Percentiles rank a stretch among this genome's conserved stretches.
These are phyloP conservation scores for Aplidium turbinatum DNA, from an alignment of 23 tunicate genomes.

Conservation along the genomic window DNA sequence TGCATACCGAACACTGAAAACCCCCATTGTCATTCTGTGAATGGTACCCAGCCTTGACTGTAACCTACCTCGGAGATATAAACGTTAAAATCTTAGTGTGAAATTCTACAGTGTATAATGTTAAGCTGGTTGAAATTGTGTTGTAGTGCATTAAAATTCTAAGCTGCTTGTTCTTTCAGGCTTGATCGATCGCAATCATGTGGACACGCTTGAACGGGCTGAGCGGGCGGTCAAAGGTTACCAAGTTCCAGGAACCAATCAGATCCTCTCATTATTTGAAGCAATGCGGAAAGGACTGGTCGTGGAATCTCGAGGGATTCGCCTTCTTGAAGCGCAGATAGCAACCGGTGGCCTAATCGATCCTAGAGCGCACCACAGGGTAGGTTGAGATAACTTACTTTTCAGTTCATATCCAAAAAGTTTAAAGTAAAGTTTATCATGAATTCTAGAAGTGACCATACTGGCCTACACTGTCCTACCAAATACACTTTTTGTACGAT, in stretches of 20 bases:
- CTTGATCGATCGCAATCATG: conserved; percentile 69
- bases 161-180: conserved; percentile 56
- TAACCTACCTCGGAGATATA: no score
- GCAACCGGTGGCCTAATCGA: conserved; percentile 98
- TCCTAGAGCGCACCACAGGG: conserved; percentile 91
- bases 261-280: conserved; percentile 77
- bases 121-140: not conserved
- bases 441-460: no score
- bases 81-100: no score
- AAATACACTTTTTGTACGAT: no score
- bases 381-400: conserved; percentile 31
- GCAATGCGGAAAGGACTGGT: conserved; percentile 92
- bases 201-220: conserved; percentile 87
- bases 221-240: conserved; percentile 91
- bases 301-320: conserved; percentile 84
- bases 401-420: no score
- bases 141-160: not conserved
- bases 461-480: no score
- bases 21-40: no score
- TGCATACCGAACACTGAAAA: no score
- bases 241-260: conserved; percentile 62
- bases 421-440: no score
- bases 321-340: conserved; percentile 90
- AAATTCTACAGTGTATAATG: no score
- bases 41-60: no score